Evolutionary conservation across 2,113 vertebrate species (phyloP).

Genomic region (Anser brachyrhynchus): DNA sequence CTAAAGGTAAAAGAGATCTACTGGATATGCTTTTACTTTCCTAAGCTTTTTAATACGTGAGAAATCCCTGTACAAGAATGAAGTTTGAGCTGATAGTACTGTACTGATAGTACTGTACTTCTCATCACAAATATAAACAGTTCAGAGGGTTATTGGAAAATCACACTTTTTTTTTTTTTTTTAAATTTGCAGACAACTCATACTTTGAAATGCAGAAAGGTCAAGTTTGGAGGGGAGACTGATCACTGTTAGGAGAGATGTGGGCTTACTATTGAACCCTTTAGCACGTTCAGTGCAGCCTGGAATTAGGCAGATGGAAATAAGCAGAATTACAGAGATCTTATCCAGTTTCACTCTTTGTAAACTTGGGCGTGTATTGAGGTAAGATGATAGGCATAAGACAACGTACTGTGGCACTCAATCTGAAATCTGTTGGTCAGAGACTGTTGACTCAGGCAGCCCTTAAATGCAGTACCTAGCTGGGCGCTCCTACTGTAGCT

Average conservation of each 20-base stretch:
- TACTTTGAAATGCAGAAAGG: neutral
- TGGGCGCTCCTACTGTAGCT: neutral
- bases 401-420: neutral
- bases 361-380: neutral
- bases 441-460: neutral
- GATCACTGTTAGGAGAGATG: neutral
- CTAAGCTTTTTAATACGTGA: neutral
- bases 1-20: neutral
- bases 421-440: neutral
- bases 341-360: neutral
- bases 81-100: neutral
- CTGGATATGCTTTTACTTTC: neutral
- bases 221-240: neutral
- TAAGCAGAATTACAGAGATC: neutral
- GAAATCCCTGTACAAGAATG: neutral
- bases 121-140: neutral
- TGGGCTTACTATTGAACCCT: neutral
- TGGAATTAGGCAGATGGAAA: neutral
- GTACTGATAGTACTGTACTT: neutral
- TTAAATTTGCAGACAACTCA: neutral
- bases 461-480: neutral
- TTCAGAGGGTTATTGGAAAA: neutral
- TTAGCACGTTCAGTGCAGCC: neutral
- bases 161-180: neutral
- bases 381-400: neutral